Conservation (phyloP, 2,797 vertebrate species). For the Notamacropus eugenii region DNA sequence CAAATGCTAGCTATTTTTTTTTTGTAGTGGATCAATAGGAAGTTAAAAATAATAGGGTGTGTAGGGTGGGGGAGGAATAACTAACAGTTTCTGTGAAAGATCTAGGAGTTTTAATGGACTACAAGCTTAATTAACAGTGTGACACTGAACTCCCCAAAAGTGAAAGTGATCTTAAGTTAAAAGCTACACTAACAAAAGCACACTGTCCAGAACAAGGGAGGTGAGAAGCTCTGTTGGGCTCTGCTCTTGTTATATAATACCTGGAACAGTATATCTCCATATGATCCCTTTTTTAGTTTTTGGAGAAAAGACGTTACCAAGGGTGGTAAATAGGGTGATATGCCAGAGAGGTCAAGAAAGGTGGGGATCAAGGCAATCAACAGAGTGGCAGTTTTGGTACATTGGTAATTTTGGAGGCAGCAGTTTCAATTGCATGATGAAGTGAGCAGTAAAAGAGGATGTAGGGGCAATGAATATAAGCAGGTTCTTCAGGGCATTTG, state of each 20-base stretch:
- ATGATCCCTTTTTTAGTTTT: not conserved
- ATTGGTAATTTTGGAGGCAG: not conserved
- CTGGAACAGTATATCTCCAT: not conserved
- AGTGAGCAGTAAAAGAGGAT: not conserved
- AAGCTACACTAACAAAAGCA: not conserved
- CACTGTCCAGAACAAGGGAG: not conserved
- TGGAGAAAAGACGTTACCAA: not conserved
- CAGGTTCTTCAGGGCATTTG: not conserved
- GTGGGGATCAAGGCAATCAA: not conserved
- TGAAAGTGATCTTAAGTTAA: not conserved
- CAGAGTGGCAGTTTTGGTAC: not conserved
- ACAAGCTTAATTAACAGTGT: not conserved
- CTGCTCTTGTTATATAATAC: not conserved
- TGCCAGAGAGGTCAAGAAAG: not conserved
- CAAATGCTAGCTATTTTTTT: not conserved
- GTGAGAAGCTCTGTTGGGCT: not conserved
- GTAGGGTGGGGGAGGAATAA: not conserved
- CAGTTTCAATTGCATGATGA: not conserved
- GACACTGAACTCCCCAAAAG: not conserved
- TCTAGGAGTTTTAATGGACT: not conserved
- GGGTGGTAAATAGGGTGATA: not conserved
- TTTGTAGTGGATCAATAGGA: not conserved
- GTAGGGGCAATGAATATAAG: not conserved
- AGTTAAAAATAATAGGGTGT: not conserved
- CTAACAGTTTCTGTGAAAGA: not conserved